A percentile compares a stretch with the other conserved stretches of the same genome.
Evolutionary conservation across 2,797 vertebrate species (phyloP).

Genomic region (Anguilla obscura): DNA sequence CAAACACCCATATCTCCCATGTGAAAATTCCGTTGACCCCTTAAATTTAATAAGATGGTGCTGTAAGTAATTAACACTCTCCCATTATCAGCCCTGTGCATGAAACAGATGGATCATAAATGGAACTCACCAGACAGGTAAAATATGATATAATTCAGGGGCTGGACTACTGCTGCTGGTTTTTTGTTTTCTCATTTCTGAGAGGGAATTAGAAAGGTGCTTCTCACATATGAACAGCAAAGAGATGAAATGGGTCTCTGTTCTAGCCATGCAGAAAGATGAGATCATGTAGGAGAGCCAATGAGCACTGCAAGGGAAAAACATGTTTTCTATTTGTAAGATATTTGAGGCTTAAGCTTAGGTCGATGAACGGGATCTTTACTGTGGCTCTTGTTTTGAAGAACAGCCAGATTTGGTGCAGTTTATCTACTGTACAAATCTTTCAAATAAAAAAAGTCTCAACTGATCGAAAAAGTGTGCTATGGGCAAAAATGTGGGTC

Average conservation of each 20-base stretch:
- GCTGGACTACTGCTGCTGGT: neutral
- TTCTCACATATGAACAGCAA: neutral
- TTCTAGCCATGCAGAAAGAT: neutral
- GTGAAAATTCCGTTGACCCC: no score
- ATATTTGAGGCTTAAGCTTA: neutral
- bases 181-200: neutral
- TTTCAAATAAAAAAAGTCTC: neutral
- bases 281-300: neutral
- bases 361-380: neutral
- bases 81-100: no score
- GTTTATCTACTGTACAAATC: neutral
- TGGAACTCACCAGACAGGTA: neutral
- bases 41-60: no score
- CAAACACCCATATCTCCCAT: no score
- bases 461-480: neutral
- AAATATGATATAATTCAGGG: neutral
- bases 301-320: neutral
- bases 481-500: neutral
- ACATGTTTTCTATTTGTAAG: constrained; percentile 1
- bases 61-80: no score
- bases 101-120: no score
- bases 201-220: neutral
- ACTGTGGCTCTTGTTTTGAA: neutral
- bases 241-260: neutral
- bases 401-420: neutral